A percentile compares a stretch with the other conserved stretches of the same genome.
These are phyloP conservation scores for Brachionus calyciflorus DNA, from an alignment of 1,140 invertebrate genomes.

Conservation along the genomic window DNA sequence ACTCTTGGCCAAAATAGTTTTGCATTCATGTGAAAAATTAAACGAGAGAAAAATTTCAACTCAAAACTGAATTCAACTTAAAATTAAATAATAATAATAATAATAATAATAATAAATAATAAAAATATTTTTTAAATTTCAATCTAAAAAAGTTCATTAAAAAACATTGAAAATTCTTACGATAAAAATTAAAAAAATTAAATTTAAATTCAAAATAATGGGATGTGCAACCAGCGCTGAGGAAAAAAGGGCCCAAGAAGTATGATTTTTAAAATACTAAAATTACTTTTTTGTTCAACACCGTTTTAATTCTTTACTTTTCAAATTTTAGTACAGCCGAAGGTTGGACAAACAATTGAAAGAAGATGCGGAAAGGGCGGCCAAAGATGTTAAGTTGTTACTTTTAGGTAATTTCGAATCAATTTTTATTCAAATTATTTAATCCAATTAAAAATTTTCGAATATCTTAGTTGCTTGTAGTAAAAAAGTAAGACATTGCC, in stretches of 20 bases:
- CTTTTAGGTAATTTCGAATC: constrained; percentile 75
- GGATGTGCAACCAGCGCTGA: constrained; percentile 47
- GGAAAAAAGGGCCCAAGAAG: constrained; percentile 46
- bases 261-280: not conserved
- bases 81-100: not conserved
- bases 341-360: constrained; percentile 98
- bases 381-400: constrained; percentile 98
- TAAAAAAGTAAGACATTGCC: no score
- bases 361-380: constrained; percentile 97
- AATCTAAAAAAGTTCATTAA: not conserved
- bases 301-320: not conserved
- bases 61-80: no score
- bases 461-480: no score
- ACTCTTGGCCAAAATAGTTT: not conserved
- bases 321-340: constrained; percentile 74
- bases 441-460: not conserved
- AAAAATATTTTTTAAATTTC: no score
- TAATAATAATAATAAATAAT: constrained; percentile 8
- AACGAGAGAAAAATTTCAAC: no score
- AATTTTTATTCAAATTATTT: constrained; percentile 11
- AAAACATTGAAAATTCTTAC: constrained; percentile 24
- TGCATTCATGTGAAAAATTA: not conserved
- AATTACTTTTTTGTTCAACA: not conserved
- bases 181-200: constrained; percentile 32
- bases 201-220: constrained; percentile 36